Conservation (phyloP, 2,113 vertebrate species). For the Mormoops blainvillei region DNA sequence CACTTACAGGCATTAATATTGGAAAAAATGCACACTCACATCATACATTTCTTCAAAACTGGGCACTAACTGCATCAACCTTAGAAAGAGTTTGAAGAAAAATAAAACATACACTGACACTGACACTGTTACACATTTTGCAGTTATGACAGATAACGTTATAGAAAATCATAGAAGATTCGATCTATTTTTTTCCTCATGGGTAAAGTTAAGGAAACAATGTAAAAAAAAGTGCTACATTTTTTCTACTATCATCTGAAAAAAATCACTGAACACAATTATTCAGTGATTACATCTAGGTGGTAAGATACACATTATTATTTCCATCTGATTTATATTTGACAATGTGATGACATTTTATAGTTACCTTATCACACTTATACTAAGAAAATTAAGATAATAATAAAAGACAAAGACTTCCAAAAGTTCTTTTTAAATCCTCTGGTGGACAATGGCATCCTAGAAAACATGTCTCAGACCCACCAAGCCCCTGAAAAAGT, state of each 20-base stretch:
- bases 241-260: background rate
- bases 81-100: background rate
- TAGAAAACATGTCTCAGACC: accelerated
- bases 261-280: too few species aligned
- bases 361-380: background rate
- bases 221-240: background rate
- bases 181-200: accelerated
- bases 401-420: background rate
- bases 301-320: background rate
- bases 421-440: background rate
- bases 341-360: background rate
- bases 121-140: accelerated
- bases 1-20: accelerated
- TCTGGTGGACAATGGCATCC: accelerated
- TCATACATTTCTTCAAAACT: background rate
- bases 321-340: background rate
- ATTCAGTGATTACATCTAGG: accelerated
- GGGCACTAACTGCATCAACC: background rate
- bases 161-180: accelerated
- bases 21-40: accelerated
- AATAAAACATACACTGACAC: too few species aligned
- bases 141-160: accelerated
- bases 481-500: too few species aligned
- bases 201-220: too few species aligned
- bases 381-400: background rate